Percentiles rank a stretch among this genome's conserved stretches.
These are phyloP conservation scores for Ennomos quercinarius DNA, from an alignment of 2,888 invertebrate genomes.

Conservation along the genomic window DNA sequence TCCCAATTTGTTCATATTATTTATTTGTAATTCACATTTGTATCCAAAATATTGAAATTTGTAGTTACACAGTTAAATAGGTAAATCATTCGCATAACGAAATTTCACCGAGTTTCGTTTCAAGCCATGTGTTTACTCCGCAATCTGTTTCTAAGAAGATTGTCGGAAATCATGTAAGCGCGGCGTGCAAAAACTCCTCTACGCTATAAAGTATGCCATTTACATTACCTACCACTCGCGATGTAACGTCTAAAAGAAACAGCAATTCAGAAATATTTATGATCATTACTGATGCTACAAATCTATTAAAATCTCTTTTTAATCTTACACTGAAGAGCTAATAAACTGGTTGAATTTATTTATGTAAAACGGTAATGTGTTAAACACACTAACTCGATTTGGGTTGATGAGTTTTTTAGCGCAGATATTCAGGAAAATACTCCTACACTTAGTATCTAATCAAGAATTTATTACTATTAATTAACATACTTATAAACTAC, in stretches of 20 bases:
- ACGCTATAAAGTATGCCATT: neutral
- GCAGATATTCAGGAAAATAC: constrained; percentile 8
- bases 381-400: constrained; percentile 28
- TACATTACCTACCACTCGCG: constrained; percentile 1
- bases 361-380: constrained; percentile 19
- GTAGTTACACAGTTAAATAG: no score
- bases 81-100: neutral
- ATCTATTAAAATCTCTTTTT: constrained; percentile 29
- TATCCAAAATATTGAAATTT: no score
- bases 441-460: neutral
- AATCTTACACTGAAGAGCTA: constrained; percentile 24
- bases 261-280: constrained; percentile 30
- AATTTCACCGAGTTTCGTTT: neutral
- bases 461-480: neutral
- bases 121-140: constrained; percentile 4
- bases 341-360: constrained; percentile 35
- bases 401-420: constrained; percentile 20
- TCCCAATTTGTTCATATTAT: no score
- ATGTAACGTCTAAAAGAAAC: constrained; percentile 8
- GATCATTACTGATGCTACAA: constrained; percentile 24
- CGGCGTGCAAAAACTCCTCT: constrained; percentile 11
- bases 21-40: no score
- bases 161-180: constrained; percentile 12
- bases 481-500: neutral
- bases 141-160: constrained; percentile 17